phyloP scores from a whole-genome alignment of 2,888 invertebrate genomes.

The Polyploca ridens region DNA sequence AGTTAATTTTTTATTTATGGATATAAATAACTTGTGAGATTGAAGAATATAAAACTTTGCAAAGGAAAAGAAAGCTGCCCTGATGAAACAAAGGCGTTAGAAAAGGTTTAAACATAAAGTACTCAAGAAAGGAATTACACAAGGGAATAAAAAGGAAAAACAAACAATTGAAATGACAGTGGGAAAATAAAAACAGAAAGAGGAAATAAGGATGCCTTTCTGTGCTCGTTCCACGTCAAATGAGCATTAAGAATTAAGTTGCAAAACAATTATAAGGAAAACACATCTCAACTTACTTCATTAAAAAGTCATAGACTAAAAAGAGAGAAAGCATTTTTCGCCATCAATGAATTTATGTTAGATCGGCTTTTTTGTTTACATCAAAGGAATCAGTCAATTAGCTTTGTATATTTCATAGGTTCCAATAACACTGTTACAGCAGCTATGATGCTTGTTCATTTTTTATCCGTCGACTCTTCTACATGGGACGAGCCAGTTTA shows the following conservation, averaged over 20 bases:
- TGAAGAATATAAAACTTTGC: too few species aligned
- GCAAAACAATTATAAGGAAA: slow-evolving; percentile 11
- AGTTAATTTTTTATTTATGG: slow-evolving; percentile 15
- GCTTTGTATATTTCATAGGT: background rate
- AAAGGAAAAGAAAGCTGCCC: background rate
- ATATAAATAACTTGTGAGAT: background rate
- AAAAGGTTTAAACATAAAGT: background rate
- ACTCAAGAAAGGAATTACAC: background rate
- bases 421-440: slow-evolving; percentile 17
- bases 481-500: slow-evolving; percentile 37
- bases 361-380: background rate
- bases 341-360: background rate
- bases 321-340: background rate
- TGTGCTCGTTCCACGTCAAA: slow-evolving; percentile 9
- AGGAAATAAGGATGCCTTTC: slow-evolving; percentile 7
- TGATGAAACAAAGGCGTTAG: background rate
- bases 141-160: background rate
- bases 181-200: slow-evolving; percentile 2
- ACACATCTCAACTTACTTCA: slow-evolving; percentile 9
- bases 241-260: slow-evolving; percentile 1
- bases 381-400: slow-evolving; percentile 1
- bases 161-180: background rate
- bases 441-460: slow-evolving; percentile 25
- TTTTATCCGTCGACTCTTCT: slow-evolving; percentile 4
- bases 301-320: slow-evolving; percentile 6